phyloP scores from a whole-genome alignment of 2,113 vertebrate species.

The Saccopteryx bilineata region DNA sequence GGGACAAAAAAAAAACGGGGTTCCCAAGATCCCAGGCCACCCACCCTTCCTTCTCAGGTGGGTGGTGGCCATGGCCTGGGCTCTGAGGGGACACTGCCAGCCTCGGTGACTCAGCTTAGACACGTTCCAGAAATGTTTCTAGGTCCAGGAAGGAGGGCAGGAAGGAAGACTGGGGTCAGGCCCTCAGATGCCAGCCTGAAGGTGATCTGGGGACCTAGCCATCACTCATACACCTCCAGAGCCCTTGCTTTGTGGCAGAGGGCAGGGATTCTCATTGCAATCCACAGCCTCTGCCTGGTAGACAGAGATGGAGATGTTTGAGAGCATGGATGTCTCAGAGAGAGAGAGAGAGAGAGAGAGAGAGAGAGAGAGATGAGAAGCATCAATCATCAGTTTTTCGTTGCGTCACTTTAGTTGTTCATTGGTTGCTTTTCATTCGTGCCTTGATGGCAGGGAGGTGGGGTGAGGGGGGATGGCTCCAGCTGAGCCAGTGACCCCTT shows the following conservation, averaged over 20 bases:
- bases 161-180: background rate
- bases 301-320: too few relatives aligned
- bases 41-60: constrained; percentile 41
- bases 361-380: too few relatives aligned
- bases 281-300: background rate
- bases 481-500: too few relatives aligned
- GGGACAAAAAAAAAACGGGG: constrained; percentile 55
- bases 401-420: too few relatives aligned
- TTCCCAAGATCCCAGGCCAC: background rate
- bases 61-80: background rate
- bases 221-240: background rate
- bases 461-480: too few relatives aligned
- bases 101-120: constrained; percentile 53
- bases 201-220: background rate
- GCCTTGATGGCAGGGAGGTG: too few relatives aligned
- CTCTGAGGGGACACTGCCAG: background rate
- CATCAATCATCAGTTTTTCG: too few relatives aligned
- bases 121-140: background rate
- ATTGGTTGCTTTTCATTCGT: too few relatives aligned
- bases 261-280: background rate
- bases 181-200: background rate
- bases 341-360: too few relatives aligned
- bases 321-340: too few relatives aligned
- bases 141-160: background rate
- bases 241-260: background rate